Conservation (phyloP, 2,888 invertebrate genomes). For the Notocelia uddmanniana region DNA sequence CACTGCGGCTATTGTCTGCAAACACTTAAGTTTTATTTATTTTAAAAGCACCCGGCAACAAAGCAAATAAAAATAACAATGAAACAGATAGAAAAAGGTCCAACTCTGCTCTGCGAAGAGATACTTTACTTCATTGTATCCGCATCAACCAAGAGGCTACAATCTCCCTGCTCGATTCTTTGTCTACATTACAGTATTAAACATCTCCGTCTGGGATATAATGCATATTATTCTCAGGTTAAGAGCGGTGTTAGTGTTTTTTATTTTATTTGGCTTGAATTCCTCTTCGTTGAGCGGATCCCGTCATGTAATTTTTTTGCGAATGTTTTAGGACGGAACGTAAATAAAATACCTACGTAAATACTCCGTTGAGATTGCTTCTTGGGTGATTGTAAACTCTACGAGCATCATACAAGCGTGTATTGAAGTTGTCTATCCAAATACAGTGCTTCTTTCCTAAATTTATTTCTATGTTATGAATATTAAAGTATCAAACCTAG, state of each 20-base stretch:
- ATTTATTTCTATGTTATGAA: too few relatives aligned
- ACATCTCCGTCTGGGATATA: slow-evolving; percentile 21
- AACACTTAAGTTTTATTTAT: slow-evolving; percentile 42
- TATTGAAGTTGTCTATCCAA: neutral
- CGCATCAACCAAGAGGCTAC: slow-evolving; percentile 12
- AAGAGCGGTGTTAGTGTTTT: slow-evolving; percentile 14
- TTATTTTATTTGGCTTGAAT: slow-evolving; percentile 12
- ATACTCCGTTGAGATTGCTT: neutral
- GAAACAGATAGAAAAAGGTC: slow-evolving; percentile 38
- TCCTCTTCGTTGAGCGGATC: neutral
- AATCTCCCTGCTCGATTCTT: slow-evolving; percentile 38
- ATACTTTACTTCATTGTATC: slow-evolving; percentile 32
- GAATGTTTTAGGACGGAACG: neutral
- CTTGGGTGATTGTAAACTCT: neutral
- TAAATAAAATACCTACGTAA: neutral
- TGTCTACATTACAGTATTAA: slow-evolving; percentile 43
- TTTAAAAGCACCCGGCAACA: slow-evolving; percentile 42
- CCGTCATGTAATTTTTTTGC: neutral
- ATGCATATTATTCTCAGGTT: slow-evolving; percentile 32
- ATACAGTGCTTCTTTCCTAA: neutral
- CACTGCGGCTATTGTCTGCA: slow-evolving; percentile 37
- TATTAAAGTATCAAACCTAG: too few relatives aligned
- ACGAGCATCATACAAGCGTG: too few relatives aligned
- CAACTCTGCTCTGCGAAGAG: slow-evolving; percentile 2
- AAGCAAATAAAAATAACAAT: slow-evolving; percentile 44